Evolutionary conservation across 2,888 invertebrate genomes (phyloP).

Genomic region (Orthonychiurus folsomi): DNA sequence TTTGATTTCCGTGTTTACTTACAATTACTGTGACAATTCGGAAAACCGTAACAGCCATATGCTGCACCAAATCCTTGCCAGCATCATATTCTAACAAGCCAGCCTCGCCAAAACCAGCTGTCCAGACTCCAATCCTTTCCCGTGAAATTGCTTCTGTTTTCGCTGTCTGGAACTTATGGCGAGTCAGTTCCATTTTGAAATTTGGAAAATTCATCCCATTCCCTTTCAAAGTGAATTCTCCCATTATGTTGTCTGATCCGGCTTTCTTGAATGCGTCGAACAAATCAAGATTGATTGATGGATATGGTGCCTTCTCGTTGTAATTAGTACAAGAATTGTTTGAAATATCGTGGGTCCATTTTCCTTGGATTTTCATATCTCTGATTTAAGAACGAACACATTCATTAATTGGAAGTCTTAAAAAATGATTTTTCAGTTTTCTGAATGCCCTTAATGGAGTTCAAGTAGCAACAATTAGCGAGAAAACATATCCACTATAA

Average conservation of each 20-base stretch:
- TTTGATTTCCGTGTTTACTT: conserved; percentile 37
- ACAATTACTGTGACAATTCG: conserved; percentile 76
- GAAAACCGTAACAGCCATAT: conserved; percentile 74
- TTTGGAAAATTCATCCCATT: conserved; percentile 68
- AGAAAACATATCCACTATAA: neutral
- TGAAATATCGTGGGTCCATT: conserved; percentile 48
- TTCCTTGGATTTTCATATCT: conserved; percentile 51
- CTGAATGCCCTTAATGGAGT: no score
- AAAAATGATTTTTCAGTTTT: no score
- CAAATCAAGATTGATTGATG: conserved; percentile 11
- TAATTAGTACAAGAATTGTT: conserved; percentile 18
- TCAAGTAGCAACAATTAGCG: neutral
- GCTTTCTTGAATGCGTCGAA: conserved; percentile 10
- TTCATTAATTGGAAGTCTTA: conserved; percentile 6
- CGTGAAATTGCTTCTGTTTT: conserved; percentile 20
- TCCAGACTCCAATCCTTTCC: conserved; percentile 61
- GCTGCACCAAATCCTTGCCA: conserved; percentile 60
- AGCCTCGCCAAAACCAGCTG: conserved; percentile 55
- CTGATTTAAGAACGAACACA: conserved; percentile 26
- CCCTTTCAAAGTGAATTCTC: conserved; percentile 49
- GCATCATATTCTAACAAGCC: conserved; percentile 56
- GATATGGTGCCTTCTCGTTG: conserved; percentile 4
- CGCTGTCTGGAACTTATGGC: conserved; percentile 22
- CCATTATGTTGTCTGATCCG: conserved; percentile 26
- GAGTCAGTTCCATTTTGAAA: conserved; percentile 62